Evolutionary conservation across 2,113 vertebrate species (phyloP), one percentile per base, ranked within the genome.

Genomic region (Sylvilagus bachmani): DNA sequence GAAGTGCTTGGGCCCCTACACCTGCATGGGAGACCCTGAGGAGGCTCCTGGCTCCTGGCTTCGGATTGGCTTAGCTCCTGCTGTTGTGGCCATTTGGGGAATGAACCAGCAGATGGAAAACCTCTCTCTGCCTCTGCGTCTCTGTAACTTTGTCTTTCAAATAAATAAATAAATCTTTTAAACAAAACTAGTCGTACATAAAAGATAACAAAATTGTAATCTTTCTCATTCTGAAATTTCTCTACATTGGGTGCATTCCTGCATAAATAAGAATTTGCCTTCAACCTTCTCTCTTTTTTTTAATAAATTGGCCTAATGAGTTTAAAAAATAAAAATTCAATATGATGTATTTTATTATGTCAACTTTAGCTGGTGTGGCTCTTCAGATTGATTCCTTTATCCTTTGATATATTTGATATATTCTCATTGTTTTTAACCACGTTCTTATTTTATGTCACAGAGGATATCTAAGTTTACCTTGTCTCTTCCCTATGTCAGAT

Each of bases 371-470:
- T 16, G 33, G 8, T 67, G 36, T 58, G 44, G 69, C 85, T 66
- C 36, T 36, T 66, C 21, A 21, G 36, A 92, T 53, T 92, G 51
- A 29, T 29, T 75, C 6, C 71, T 21, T 12, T 75, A 74, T 84
- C 71, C n/a, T 89, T 89, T 70, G 55, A 58, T 58, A 58, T 58
- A 58, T 19, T 58, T 66, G 74, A 91, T 62, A 22, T 16, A 74
- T n/a, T 44, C 91, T 62, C 21, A 22, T 83, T 96, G 24, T 93
- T 94, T 90, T 92, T 79, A 94, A 87, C 49, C 29, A 36, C 71
- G 69, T 94, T 94, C 29, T 85, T 80, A 89, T 75, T 92, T 95
- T 77, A 77, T 80, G 5, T 53, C 73, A 13, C 64, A 64, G 73
- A 69, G 69, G 79, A 29, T 53, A 21, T 51, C 27, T 58, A 31